Conservation (phyloP, 2,797 vertebrate species). For the Diglossa cyanea region DNA sequence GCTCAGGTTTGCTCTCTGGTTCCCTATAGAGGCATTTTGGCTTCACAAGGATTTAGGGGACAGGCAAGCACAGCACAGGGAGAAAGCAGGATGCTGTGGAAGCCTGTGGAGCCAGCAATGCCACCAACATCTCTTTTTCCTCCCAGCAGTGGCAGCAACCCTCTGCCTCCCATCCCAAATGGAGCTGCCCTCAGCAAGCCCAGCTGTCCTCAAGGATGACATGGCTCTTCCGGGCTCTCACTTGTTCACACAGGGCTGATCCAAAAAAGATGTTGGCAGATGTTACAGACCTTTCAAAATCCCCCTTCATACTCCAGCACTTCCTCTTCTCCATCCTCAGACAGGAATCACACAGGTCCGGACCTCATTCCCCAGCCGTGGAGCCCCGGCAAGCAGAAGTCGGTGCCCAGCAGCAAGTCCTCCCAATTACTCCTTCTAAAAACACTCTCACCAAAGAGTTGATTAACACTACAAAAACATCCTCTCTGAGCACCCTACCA, state of each 20-base stretch:
- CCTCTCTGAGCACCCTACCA: accelerated
- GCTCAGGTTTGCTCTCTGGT: not conserved
- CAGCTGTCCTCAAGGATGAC: not conserved
- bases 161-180: not conserved
- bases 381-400: not conserved
- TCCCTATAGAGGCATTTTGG: not conserved
- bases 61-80: not conserved
- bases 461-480: not conserved
- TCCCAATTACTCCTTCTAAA: not conserved
- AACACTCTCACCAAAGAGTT: not conserved
- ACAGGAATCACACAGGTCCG: not conserved
- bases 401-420: not conserved
- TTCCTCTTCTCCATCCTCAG: not conserved
- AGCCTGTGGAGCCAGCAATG: not conserved
- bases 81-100: not conserved
- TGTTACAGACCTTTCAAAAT: not conserved
- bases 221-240: accelerated
- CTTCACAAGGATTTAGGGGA: not conserved
- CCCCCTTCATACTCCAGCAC: not conserved
- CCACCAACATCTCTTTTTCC: no score
- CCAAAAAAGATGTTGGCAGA: slow-evolving; percentile 25
- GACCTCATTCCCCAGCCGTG: not conserved
- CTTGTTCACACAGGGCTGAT: not conserved
- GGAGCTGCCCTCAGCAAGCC: not conserved
- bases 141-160: not conserved